Percentiles rank a stretch among this genome's conserved stretches.
phyloP scores from a whole-genome alignment of 2,797 vertebrate genomes.

The Gadopsis bispinosus region DNA sequence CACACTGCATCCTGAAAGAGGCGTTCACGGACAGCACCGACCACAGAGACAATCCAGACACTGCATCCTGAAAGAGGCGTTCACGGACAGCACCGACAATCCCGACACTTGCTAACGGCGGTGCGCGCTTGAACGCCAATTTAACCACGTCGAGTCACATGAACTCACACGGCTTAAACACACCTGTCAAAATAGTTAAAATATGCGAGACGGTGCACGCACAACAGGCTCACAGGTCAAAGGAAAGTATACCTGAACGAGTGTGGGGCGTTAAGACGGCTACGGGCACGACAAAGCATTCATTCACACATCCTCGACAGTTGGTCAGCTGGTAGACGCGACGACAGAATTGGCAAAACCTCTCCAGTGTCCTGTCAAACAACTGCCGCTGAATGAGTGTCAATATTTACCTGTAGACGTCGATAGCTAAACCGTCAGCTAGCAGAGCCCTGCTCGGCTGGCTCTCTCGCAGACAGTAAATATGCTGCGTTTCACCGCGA shows the following conservation, averaged over 20 bases:
- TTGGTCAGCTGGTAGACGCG: no score
- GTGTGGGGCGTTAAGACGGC: background rate
- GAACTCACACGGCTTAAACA: background rate
- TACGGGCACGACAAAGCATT: background rate
- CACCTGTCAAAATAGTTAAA: rapidly evolving
- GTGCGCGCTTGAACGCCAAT: background rate
- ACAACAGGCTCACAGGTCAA: background rate
- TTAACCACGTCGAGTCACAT: background rate
- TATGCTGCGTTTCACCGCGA: background rate
- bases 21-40: no score
- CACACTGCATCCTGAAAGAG: no score
- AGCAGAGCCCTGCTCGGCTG: background rate
- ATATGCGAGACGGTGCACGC: background rate
- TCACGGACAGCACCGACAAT: no score
- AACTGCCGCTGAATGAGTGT: rapidly evolving
- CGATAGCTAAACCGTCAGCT: background rate
- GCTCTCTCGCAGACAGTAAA: no score
- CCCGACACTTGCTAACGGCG: background rate
- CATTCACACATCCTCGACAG: background rate
- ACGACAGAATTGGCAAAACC: background rate
- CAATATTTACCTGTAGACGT: rapidly evolving
- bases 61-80: no score
- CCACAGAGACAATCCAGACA: no score
- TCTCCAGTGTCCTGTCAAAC: rapidly evolving
- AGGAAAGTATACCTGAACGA: background rate